Evolutionary conservation across 2,113 vertebrate species (phyloP).

Genomic region (Sialia sialis): DNA sequence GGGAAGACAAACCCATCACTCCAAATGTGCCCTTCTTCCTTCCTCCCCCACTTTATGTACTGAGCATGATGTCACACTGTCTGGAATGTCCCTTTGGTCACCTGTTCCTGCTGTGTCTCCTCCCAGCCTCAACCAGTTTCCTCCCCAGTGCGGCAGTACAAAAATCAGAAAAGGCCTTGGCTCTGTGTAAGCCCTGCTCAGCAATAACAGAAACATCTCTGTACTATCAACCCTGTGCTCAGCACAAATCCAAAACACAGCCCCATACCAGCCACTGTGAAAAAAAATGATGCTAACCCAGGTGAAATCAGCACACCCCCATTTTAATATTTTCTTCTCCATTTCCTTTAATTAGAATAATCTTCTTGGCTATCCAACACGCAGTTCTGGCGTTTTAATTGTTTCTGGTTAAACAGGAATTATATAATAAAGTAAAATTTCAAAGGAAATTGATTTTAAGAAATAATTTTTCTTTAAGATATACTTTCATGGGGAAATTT

Average conservation of each 20-base stretch:
- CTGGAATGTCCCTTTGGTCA: background rate
- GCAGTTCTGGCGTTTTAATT: background rate
- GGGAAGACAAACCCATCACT: background rate
- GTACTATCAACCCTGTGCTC: background rate
- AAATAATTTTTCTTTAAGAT: background rate
- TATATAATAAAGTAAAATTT: background rate
- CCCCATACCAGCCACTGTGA: fast-evolving
- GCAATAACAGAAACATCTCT: background rate
- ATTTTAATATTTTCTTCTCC: background rate
- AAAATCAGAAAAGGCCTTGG: background rate
- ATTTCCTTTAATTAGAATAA: background rate
- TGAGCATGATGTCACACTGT: fast-evolving
- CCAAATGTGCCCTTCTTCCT: background rate
- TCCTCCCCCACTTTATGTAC: fast-evolving
- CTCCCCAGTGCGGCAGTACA: fast-evolving
- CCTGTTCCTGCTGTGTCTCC: fast-evolving
- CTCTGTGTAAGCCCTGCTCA: background rate
- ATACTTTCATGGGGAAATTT: background rate
- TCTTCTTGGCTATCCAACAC: background rate
- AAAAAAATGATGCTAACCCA: background rate
- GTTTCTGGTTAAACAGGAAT: background rate
- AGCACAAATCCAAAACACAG: background rate
- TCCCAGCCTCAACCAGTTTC: background rate
- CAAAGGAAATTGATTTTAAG: background rate
- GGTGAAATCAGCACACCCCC: fast-evolving